Conservation (phyloP, 2,113 vertebrate genomes). For the Hippopotamus amphibius region DNA sequence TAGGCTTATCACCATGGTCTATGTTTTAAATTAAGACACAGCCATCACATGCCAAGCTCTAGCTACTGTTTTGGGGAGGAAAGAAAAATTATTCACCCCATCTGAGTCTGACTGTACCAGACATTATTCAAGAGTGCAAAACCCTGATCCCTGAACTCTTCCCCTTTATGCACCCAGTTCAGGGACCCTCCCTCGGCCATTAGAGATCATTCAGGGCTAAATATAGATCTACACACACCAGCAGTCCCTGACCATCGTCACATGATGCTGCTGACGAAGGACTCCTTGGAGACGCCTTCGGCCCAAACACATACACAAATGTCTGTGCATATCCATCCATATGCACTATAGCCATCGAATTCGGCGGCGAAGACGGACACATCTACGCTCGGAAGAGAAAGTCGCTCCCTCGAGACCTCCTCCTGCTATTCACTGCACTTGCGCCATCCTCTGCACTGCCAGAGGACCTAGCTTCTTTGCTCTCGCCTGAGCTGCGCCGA, state of each 20-base stretch:
- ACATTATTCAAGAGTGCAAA: conserved; percentile 48
- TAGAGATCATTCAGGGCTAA: neutral
- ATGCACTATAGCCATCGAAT: neutral
- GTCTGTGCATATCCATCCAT: neutral
- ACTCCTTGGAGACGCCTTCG: conserved; percentile 51
- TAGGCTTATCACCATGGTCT: neutral
- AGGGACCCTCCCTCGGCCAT: neutral
- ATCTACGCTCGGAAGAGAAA: neutral
- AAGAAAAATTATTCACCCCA: conserved; percentile 61
- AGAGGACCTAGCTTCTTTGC: neutral
- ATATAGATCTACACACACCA: conserved; percentile 60
- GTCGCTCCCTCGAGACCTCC: neutral
- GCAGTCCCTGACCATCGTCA: conserved; percentile 63
- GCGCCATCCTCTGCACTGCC: neutral
- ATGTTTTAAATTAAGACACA: conserved; percentile 37
- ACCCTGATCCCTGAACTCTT: conserved; percentile 29
- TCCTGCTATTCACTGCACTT: neutral
- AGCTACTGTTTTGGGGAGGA: neutral
- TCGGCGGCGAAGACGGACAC: neutral
- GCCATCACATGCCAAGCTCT: neutral
- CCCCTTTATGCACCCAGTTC: neutral
- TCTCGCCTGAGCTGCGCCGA: neutral
- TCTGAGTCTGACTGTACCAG: conserved; percentile 72
- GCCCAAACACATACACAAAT: conserved; percentile 29
- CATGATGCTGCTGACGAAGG: conserved; percentile 53